Percentiles rank a stretch among this genome's conserved stretches.
These are phyloP conservation scores for Melipona bicolor DNA, from an alignment of 2,888 invertebrate species.

Conservation along the genomic window DNA sequence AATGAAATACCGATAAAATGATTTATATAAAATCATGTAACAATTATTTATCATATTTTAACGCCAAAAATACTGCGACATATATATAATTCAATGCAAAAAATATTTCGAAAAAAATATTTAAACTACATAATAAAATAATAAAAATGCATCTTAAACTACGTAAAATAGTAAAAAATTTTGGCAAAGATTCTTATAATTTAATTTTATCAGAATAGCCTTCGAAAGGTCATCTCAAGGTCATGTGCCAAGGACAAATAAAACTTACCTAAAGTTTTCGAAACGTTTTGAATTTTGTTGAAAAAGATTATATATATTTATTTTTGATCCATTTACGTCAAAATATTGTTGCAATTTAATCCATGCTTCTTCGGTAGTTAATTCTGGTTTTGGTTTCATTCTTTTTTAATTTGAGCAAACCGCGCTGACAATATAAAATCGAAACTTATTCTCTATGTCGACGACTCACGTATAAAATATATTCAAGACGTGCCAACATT, in stretches of 20 bases:
- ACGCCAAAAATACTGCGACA: not conserved
- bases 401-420: slow-evolving; percentile 46
- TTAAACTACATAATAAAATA: not conserved
- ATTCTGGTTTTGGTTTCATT: slow-evolving; percentile 85
- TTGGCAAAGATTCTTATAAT: not conserved
- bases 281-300: slow-evolving; percentile 92
- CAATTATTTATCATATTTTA: not conserved
- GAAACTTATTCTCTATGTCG: slow-evolving; percentile 16
- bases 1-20: slow-evolving; percentile 55
- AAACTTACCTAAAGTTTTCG: slow-evolving; percentile 92
- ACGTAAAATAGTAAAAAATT: not conserved
- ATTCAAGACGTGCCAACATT: slow-evolving; percentile 6
- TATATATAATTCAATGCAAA: not conserved
- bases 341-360: slow-evolving; percentile 91
- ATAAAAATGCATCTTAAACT: not conserved
- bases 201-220: slow-evolving; percentile 11
- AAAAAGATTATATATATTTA: slow-evolving; percentile 94
- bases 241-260: slow-evolving; percentile 68
- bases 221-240: slow-evolving; percentile 78
- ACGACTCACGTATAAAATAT: slow-evolving; percentile 5
- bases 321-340: slow-evolving; percentile 88
- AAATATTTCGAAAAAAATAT: not conserved
- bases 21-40: slow-evolving; percentile 22
- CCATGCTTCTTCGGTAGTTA: slow-evolving; percentile 89
- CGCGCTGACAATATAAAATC: slow-evolving; percentile 20